Percentiles rank a stretch among this genome's conserved stretches.
These are phyloP conservation scores for Orcinus orca DNA, from an alignment of 2,113 vertebrate genomes.

Conservation along the genomic window DNA sequence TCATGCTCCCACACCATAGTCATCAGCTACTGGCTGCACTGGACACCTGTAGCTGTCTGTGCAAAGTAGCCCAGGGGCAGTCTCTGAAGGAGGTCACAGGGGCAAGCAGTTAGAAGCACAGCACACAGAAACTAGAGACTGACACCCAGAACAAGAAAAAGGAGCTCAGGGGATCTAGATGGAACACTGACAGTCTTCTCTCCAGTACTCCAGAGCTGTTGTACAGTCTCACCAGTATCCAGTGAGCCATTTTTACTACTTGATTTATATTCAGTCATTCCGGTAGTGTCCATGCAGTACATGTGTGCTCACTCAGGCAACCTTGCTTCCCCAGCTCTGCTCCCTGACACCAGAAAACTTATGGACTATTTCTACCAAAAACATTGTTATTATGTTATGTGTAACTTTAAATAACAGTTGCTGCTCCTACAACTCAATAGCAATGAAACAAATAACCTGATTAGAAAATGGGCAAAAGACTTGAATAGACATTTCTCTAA, in stretches of 20 bases:
- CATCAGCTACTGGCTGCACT: background rate
- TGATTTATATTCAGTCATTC: background rate
- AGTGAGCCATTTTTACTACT: background rate
- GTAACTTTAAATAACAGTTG: background rate
- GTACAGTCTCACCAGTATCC: background rate
- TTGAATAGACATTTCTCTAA: background rate
- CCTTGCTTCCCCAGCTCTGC: background rate
- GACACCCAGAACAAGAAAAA: background rate
- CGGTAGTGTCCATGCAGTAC: background rate
- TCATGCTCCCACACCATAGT: no score
- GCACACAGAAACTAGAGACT: background rate
- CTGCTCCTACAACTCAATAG: background rate
- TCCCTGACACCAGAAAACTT: background rate
- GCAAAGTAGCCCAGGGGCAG: background rate
- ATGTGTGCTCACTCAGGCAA: background rate
- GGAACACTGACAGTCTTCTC: background rate
- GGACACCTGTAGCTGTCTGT: background rate
- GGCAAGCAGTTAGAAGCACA: background rate
- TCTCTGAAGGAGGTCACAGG: background rate
- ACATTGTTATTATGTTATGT: background rate
- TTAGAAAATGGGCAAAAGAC: background rate
- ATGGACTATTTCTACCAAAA: background rate
- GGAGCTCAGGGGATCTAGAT: fast-evolving
- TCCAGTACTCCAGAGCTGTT: no score
- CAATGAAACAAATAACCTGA: background rate